Evolutionary conservation across 2,113 vertebrate species (phyloP).

Genomic region (Scolopax mira): DNA sequence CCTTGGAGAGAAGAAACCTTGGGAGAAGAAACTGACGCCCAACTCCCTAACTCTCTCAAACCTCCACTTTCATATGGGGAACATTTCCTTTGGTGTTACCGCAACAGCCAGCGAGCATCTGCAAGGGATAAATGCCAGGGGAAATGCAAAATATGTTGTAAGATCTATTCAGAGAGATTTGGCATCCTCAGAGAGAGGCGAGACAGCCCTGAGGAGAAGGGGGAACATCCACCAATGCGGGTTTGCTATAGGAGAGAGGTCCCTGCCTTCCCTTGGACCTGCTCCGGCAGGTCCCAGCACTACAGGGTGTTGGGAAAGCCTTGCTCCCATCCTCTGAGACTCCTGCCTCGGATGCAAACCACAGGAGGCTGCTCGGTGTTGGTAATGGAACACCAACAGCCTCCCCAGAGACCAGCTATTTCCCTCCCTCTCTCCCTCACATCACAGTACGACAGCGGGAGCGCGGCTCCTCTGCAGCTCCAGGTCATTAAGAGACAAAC

Average conservation of each 20-base stretch:
- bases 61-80: not conserved
- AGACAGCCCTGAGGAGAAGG: not conserved
- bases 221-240: fast-evolving
- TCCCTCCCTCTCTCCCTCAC: not conserved
- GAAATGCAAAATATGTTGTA: fast-evolving
- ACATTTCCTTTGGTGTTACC: not conserved
- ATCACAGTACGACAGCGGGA: not conserved
- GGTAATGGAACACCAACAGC: fast-evolving
- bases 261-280: fast-evolving
- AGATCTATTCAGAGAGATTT: not conserved
- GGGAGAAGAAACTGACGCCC: not conserved
- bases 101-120: not conserved
- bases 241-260: not conserved
- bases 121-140: not conserved
- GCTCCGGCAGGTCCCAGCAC: fast-evolving
- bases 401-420: not conserved
- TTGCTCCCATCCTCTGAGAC: fast-evolving
- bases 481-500: not conserved
- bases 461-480: fast-evolving
- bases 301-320: not conserved
- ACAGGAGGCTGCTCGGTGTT: fast-evolving
- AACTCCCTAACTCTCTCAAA: not conserved
- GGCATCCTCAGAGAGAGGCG: not conserved
- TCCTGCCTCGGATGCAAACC: not conserved
- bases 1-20: not conserved